phyloP scores from a whole-genome alignment of 2,888 invertebrate species.

The Mystacides longicornis region DNA sequence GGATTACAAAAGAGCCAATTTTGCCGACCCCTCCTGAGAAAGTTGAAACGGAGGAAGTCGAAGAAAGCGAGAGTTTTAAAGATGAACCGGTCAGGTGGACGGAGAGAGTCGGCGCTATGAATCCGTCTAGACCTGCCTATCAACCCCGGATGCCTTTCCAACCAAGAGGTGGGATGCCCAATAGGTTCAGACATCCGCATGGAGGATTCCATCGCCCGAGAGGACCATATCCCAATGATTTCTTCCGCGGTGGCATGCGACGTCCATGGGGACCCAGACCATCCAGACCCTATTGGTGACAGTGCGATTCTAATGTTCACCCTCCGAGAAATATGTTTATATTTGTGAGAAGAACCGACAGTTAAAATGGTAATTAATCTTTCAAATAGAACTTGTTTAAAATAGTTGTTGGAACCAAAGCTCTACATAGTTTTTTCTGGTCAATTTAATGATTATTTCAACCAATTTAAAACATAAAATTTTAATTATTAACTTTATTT shows the following conservation, averaged over 20 bases:
- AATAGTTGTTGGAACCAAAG: no score
- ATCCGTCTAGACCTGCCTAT: slow-evolving; percentile 13
- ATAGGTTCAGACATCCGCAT: slow-evolving; percentile 1
- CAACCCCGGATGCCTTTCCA: neutral
- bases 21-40: neutral
- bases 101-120: slow-evolving; percentile 8
- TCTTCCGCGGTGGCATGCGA: slow-evolving; percentile 13
- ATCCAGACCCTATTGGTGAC: slow-evolving; percentile 19
- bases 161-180: neutral
- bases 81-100: slow-evolving; percentile 16
- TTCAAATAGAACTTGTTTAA: neutral
- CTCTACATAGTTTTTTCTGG: no score
- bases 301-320: neutral
- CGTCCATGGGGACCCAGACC: slow-evolving; percentile 22
- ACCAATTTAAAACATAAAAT: no score
- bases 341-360: no score
- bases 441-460: no score
- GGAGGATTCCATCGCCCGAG: slow-evolving; percentile 9
- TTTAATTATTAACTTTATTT: no score
- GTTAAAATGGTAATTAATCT: neutral
- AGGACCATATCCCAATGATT: slow-evolving; percentile 11
- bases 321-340: neutral
- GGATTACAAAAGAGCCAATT: neutral
- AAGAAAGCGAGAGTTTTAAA: neutral
- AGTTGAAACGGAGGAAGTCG: neutral